Evolutionary conservation across 2,888 invertebrate species (phyloP), one percentile per base, ranked within the genome.

Genomic region (Agrochola macilenta): DNA sequence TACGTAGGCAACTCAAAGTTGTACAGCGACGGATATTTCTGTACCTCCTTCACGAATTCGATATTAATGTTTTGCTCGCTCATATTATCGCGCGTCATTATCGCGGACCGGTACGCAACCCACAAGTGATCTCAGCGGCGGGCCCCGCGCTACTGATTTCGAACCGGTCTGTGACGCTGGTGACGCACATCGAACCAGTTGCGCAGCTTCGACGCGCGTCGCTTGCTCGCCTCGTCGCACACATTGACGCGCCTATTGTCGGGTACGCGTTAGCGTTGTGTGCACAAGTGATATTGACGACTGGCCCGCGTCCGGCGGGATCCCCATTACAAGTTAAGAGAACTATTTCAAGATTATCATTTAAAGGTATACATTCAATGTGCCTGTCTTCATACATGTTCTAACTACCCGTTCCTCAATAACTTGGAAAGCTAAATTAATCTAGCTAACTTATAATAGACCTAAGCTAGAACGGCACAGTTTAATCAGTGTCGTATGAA

Each of bases 31-130:
- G 89, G 85, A 63, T 85, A 77, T 74, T 88, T 87, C 69, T 90
- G 76, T 2, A 92, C 86, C 35, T 81, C 84, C 66, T 87, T 78
- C 1, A 89, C 89, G 65, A 91, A 87, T 73, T 78, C 79, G 69
- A 89, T 88, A 69, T 90, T 90, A 17, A 72, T 81, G 30, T 84
- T 79, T 73, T 89, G 88, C 49, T 90, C 90, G 72, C 88, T 88
- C 49, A 79, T 23, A 60, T 66, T 64, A 39, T 88, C 88, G 30
- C 75, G 79, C 61, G 87, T 52, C 88, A 87, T 78, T 64, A 73
- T 72, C 20, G 73, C 74, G 26, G 64, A 64, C 43, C 30, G 69
- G 85, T 88, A 71, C 64, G 79, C 79, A 60, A 89, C 89, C 12
- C 71, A 85, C 89, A 76, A 78, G 76, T 78, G 82, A 85, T 71